A percentile compares a stretch with the other conserved stretches of the same genome.
phyloP scores from a whole-genome alignment of 2,888 invertebrate species.

The Spicauda simplicius region DNA sequence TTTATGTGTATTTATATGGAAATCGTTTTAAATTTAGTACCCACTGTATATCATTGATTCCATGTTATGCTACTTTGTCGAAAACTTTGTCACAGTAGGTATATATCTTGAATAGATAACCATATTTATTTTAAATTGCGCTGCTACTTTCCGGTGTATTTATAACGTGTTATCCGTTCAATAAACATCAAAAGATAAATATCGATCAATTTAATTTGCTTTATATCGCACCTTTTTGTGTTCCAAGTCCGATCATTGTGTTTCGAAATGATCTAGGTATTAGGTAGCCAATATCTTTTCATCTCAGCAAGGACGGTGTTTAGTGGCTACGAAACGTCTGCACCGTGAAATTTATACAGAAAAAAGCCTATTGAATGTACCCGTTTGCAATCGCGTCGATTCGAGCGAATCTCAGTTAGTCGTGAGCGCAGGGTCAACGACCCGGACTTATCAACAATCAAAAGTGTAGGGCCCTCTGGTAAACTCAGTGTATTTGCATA shows the following conservation, averaged over 20 bases:
- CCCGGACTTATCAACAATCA: slow-evolving; percentile 77
- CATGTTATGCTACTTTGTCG: not conserved
- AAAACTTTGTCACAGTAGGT: not conserved
- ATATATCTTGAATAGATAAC: not conserved
- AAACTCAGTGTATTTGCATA: slow-evolving; percentile 43
- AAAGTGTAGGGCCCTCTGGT: slow-evolving; percentile 62
- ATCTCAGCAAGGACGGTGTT: slow-evolving; percentile 28
- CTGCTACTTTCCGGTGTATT: slow-evolving; percentile 6
- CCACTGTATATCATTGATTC: not conserved
- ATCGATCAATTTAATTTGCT: not conserved
- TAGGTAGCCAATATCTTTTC: slow-evolving; percentile 35
- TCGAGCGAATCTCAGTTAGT: slow-evolving; percentile 67
- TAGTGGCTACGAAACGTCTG: slow-evolving; percentile 27
- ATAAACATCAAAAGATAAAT: not conserved
- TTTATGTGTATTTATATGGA: not conserved
- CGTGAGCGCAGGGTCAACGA: slow-evolving; percentile 75
- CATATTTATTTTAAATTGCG: not conserved
- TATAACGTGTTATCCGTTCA: not conserved
- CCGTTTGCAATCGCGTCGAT: slow-evolving; percentile 60
- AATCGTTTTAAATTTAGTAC: not conserved
- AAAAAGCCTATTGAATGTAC: slow-evolving; percentile 52
- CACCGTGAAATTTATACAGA: slow-evolving; percentile 41
- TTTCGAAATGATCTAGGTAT: slow-evolving; percentile 13
- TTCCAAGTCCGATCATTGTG: slow-evolving; percentile 10
- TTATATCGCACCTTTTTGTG: not conserved